phyloP scores from a whole-genome alignment of 2,797 vertebrate genomes.

The Sebastes kiyomatsui region DNA sequence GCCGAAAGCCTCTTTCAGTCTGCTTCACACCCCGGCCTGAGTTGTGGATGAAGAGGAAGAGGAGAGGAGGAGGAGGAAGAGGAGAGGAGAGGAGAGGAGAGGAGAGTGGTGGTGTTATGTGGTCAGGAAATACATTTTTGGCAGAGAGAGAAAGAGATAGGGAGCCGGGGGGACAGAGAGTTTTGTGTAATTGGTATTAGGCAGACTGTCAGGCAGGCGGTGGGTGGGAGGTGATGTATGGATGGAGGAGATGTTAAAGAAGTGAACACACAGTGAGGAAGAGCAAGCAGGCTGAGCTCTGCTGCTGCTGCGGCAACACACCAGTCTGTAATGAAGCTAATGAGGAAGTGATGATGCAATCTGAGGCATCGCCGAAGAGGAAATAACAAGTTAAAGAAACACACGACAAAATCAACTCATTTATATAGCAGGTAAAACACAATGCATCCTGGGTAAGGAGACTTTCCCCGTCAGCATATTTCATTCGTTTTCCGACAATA shows the following conservation, averaged over 20 bases:
- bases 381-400: background rate
- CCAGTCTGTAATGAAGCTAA: background rate
- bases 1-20: conserved; percentile 14
- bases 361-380: background rate
- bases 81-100: background rate
- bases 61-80: background rate
- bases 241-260: conserved; percentile 20
- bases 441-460: too few species aligned
- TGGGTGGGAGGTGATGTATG: conserved; percentile 46
- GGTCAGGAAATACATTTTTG: conserved; percentile 16
- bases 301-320: background rate
- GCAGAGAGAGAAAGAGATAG: background rate
- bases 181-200: conserved; percentile 56
- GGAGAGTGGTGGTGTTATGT: background rate
- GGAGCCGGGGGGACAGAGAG: background rate
- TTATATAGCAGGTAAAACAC: background rate
- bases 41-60: background rate
- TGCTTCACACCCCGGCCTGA: conserved; percentile 15
- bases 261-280: conserved; percentile 10
- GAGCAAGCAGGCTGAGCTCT: background rate
- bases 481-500: too few species aligned
- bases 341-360: background rate
- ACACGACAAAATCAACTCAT: background rate
- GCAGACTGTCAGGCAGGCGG: conserved; percentile 37
- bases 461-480: too few species aligned